Base-by-base conservation (phyloP, 2,113 vertebrate genomes). In the Aspiorhynchus laticeps region DNA sequence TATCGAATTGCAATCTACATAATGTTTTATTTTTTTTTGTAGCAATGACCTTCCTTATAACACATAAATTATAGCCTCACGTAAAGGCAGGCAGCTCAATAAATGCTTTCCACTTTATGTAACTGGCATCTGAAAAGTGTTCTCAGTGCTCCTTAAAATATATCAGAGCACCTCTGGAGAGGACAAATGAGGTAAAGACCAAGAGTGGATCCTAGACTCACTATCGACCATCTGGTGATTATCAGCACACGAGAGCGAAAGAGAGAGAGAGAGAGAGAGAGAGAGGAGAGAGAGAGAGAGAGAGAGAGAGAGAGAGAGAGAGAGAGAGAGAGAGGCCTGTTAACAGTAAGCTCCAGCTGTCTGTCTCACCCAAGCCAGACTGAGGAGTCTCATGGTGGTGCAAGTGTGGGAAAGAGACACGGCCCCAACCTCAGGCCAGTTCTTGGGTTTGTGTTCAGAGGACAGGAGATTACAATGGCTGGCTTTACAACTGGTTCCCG, bases 331-430 rank as follows among this genome's bases (percentile, higher is more conserved):
- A 59, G 19, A 51, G 38, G 31, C 33, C 51, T 48, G 53, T 9
- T 67, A 43, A 63, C 36, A 75, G 43, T 87, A 79, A 61, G 83
- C 78, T 85, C 91, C 93, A 93, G 93, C 91, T 94, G 93, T 88
- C 80, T 65, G 89, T 87, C 88, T 88, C 75, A 76, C 78, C 88
- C 88, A 84, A 88, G 90, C 21, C 88, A 87, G 90, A 85, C 74
- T 85, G 88, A 88, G 85, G 83, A 51, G 88, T 85, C 84, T 87
- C 33, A 19, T 79, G 63, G 51, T 73, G 85, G 87, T 86, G 7
- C 51, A 61, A 78, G 19, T 83, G 88, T 87, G 89, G 82, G 88
- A 89, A 90, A 87, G 38, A 51, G 53, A 88, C 67, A 81, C 38
- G 24, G 83, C n/a, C 87, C 43, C 15, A 51, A 87, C 85, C 78